Evolutionary conservation across 2,888 invertebrate species (phyloP).

Genomic region (Lasioglossum pauxillum): DNA sequence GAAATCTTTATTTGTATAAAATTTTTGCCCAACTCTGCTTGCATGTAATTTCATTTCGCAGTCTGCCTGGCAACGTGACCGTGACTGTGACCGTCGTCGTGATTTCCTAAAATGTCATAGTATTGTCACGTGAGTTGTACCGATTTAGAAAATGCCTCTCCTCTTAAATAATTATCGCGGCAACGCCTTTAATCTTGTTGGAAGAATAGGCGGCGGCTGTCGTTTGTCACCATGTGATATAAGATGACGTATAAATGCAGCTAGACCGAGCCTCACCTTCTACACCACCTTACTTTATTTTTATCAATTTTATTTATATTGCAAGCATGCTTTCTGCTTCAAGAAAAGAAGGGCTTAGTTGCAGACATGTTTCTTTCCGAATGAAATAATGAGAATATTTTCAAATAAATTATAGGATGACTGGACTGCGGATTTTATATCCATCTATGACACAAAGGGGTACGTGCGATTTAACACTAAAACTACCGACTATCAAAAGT

Average conservation of each 20-base stretch:
- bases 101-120: slow-evolving; percentile 45
- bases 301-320: slow-evolving; percentile 1
- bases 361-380: neutral
- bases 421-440: too few relatives aligned
- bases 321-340: neutral
- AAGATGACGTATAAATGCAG: neutral
- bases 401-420: too few relatives aligned
- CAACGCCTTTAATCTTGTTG: neutral
- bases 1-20: neutral
- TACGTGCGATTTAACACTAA: too few relatives aligned
- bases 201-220: neutral
- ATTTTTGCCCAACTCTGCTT: too few relatives aligned
- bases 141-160: slow-evolving; percentile 29
- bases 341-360: neutral
- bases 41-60: slow-evolving; percentile 26
- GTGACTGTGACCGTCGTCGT: neutral
- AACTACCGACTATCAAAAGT: too few relatives aligned
- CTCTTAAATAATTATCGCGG: slow-evolving; percentile 21
- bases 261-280: neutral
- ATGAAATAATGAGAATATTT: too few relatives aligned
- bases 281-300: neutral
- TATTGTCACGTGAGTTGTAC: slow-evolving; percentile 37
- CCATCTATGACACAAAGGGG: too few relatives aligned
- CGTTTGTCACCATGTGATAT: neutral
- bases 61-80: slow-evolving; percentile 44